A percentile compares a stretch with the other conserved stretches of the same genome.
These are phyloP conservation scores for Nothobranchius furzeri DNA, from an alignment of 2,113 vertebrate genomes.

Conservation along the genomic window DNA sequence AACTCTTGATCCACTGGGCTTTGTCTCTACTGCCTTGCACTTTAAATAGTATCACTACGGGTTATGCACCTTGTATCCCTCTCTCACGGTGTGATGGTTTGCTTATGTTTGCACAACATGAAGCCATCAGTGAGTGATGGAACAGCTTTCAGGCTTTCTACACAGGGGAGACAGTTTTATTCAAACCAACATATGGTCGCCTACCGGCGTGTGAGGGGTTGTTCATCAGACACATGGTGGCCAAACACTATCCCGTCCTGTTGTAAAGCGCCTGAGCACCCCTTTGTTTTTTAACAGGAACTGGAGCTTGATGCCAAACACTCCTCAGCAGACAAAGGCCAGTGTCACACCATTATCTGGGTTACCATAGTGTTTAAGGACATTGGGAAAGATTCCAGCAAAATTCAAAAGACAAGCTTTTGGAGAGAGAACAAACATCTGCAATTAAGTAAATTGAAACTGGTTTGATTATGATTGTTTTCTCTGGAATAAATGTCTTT, in stretches of 20 bases:
- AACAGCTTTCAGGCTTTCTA: conserved; percentile 34
- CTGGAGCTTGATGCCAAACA: conserved; percentile 67
- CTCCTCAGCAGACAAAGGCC: conserved; percentile 67
- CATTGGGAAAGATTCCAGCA: conserved; percentile 33
- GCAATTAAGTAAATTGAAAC: conserved; percentile 2
- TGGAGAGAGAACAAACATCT: conserved; percentile 18
- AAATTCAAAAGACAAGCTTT: conserved; percentile 27
- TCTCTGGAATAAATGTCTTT: not conserved
- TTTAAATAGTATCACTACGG: conserved; percentile 37
- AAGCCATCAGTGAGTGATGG: conserved; percentile 34
- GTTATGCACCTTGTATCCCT: conserved; percentile 32
- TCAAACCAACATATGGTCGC: conserved; percentile 67
- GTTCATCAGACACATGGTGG: conserved; percentile 71
- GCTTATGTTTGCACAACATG: conserved; percentile 1
- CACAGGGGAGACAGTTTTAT: conserved; percentile 31
- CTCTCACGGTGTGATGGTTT: conserved; percentile 7
- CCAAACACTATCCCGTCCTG: conserved; percentile 61
- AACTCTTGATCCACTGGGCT: conserved; percentile 21
- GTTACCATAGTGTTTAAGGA: conserved; percentile 61
- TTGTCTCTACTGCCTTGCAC: conserved; percentile 40
- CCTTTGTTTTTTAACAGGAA: conserved; percentile 71
- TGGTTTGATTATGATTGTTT: conserved; percentile 8
- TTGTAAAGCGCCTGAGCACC: conserved; percentile 55
- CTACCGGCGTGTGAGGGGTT: conserved; percentile 63
- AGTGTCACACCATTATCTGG: conserved; percentile 56